Conservation (phyloP, 2,797 vertebrate genomes). For the Melopsittacus undulatus region DNA sequence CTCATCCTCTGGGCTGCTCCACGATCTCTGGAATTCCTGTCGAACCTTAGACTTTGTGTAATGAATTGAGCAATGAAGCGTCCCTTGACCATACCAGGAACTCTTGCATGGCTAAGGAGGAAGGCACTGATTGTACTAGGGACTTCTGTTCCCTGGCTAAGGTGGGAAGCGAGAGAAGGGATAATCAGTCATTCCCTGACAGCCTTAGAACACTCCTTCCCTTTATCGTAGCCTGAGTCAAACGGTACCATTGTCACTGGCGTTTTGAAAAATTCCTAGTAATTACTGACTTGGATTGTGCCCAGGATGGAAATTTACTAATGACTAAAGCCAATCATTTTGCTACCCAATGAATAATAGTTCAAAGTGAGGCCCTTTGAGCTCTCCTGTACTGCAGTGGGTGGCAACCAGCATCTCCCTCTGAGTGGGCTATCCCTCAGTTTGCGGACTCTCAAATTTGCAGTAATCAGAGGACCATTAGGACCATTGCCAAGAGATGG, state of each 20-base stretch:
- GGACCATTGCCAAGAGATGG: background rate
- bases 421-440: background rate
- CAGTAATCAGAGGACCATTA: background rate
- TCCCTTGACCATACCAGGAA: background rate
- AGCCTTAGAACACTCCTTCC: background rate
- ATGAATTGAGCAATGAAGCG: background rate
- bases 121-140: background rate
- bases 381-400: background rate
- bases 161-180: background rate
- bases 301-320: background rate
- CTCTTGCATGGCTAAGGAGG: background rate
- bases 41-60: background rate
- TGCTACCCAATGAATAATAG: background rate
- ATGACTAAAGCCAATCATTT: background rate
- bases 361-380: background rate
- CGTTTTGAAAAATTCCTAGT: background rate
- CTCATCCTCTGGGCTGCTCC: background rate
- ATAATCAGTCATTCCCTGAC: background rate
- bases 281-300: background rate
- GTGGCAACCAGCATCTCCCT: background rate
- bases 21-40: background rate
- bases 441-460: background rate
- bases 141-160: background rate
- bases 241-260: background rate
- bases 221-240: background rate